Conservation (phyloP, 2,797 vertebrate genomes). For the Selene dorsalis region DNA sequence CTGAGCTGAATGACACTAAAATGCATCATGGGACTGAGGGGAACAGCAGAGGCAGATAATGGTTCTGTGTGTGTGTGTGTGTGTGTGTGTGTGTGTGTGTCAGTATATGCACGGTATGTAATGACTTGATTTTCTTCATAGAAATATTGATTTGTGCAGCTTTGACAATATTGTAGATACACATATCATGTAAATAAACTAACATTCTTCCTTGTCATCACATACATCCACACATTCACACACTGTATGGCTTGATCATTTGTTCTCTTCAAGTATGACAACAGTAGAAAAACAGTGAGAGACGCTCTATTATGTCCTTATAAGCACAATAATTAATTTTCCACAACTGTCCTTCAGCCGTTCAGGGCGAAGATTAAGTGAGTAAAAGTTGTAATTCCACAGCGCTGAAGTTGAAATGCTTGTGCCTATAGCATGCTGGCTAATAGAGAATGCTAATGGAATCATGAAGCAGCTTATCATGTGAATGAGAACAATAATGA, state of each 20-base stretch:
- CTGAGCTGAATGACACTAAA: not conserved
- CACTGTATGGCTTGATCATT: conserved; percentile 1
- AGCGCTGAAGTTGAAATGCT: conserved; percentile 58
- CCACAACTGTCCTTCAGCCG: conserved; percentile 24
- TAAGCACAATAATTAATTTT: conserved; percentile 31
- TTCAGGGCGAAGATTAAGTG: conserved; percentile 5
- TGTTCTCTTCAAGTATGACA: not conserved
- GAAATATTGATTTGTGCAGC: not conserved
- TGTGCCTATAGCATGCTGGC: conserved; percentile 51
- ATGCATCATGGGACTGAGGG: too few species aligned
- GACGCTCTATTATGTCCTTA: conserved; percentile 19
- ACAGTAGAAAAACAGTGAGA: conserved; percentile 22
- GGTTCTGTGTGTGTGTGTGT: not conserved
- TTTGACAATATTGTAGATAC: not conserved
- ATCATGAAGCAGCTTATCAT: conserved; percentile 82
- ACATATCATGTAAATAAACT: not conserved
- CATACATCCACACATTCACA: not conserved
- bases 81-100: not conserved
- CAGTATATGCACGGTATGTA: not conserved
- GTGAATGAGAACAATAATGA: conserved; percentile 82
- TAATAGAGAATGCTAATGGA: conserved; percentile 73
- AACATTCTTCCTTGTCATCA: not conserved
- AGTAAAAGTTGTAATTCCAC: conserved; percentile 67
- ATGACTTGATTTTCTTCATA: not conserved
- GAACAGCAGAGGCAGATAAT: not conserved